These are phyloP conservation scores for Uropsilus gracilis DNA, from an alignment of 2,113 vertebrate genomes.

Conservation along the genomic window DNA sequence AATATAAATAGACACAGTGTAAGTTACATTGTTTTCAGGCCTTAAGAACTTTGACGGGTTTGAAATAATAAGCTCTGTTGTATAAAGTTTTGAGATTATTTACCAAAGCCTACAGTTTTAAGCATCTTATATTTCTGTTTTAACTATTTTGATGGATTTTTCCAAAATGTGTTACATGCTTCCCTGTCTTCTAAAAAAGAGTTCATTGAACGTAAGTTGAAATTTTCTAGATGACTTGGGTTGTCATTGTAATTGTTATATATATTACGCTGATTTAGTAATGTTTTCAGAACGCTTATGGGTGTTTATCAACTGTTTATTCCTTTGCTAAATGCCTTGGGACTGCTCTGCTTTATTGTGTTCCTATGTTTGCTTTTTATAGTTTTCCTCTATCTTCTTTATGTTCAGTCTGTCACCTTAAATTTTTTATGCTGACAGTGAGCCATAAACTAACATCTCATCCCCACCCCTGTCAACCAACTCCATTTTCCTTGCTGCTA, in stretches of 20 bases:
- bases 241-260: not conserved
- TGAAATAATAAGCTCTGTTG: not conserved
- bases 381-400: not conserved
- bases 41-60: constrained; percentile 35
- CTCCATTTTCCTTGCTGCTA: not conserved
- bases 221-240: constrained; percentile 58
- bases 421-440: constrained; percentile 41
- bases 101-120: constrained; percentile 46
- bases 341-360: constrained; percentile 46
- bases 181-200: constrained; percentile 74
- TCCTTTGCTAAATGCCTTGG: constrained; percentile 25
- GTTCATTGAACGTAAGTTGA: constrained; percentile 69
- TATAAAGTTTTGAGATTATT: constrained; percentile 39
- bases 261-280: not conserved
- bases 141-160: constrained; percentile 75
- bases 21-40: constrained; percentile 21
- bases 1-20: not conserved
- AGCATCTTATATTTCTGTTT: constrained; percentile 59
- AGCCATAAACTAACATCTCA: not conserved
- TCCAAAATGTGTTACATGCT: constrained; percentile 73
- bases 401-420: constrained; percentile 23
- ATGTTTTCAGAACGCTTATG: constrained; percentile 16
- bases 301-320: not conserved
- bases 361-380: not conserved
- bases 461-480: not conserved